Base-by-base conservation (phyloP, 2,797 vertebrate species). In the Periparus ater region DNA sequence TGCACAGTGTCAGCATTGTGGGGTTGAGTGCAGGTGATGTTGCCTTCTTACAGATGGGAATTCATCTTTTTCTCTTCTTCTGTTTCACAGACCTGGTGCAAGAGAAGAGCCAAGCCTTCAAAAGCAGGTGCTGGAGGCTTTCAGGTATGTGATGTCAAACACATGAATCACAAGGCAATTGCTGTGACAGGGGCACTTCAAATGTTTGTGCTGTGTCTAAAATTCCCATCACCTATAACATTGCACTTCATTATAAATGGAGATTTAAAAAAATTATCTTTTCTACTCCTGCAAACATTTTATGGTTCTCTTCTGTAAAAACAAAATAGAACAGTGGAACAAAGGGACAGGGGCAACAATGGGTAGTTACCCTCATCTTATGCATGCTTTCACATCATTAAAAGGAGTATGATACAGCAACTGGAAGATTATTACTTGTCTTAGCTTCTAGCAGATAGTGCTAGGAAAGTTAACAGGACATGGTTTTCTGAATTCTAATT, bases 401-500 rank as follows among this genome's bases (percentile, higher is more conserved):
- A 87, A 89, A 67, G 36, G 19, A 47, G 32, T 70, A 29, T 63
- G 67, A 89, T 83, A 76, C 17, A 91, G 55, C 57, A 94, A 5
- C 77, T 61, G 71, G 50, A 42, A 92, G 92, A 71, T 87, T 89
- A 51, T 87, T 72, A 74, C 47, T 96, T 95, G 48, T 91, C 77
- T 63, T 91, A 30, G 38, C 54, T 93, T 92, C 78, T 79, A 94
- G 71, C 44, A 82, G 85, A 89, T 87, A 94, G 45, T 93, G 79
- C 55, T 75, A 89, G 61, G n/a, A 80, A 95, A 74, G 72, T 58
- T 50, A 91, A 83, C 68, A 89, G 67, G 62, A 70, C 66, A 38
- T 60, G 83, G 85, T 78, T 74, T 68, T 67, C 45, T 27, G 38
- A 75, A 16, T 77, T 75, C 65, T 65, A 48, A 87, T 95, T 91